phyloP scores from a whole-genome alignment of 2,113 vertebrate genomes.

The Atractosteus spatula region DNA sequence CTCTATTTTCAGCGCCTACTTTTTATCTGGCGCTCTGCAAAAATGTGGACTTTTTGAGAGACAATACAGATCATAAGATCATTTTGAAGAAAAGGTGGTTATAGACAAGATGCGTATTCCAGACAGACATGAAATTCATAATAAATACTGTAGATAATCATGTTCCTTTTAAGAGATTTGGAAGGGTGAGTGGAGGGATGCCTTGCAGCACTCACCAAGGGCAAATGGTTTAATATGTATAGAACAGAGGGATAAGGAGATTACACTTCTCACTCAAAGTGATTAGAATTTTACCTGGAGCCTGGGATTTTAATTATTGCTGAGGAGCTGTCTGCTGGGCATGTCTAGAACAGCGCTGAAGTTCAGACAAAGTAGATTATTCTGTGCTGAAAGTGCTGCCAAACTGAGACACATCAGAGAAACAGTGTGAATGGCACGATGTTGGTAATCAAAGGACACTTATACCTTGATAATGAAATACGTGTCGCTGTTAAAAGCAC shows the following conservation, averaged over 20 bases:
- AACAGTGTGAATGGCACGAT: not conserved
- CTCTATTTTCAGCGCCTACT: no score
- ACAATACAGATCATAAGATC: not conserved
- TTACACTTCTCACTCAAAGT: not conserved
- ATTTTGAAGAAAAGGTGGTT: not conserved
- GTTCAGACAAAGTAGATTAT: not conserved
- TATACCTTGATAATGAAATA: not conserved
- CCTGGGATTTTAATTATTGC: not conserved
- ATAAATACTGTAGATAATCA: conserved; percentile 3
- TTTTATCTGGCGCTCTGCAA: not conserved
- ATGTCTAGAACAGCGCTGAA: not conserved
- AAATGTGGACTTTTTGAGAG: not conserved
- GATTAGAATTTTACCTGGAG: not conserved
- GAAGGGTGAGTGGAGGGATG: not conserved
- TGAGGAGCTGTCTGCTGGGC: not conserved
- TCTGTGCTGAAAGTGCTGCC: not conserved
- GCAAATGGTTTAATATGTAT: not conserved
- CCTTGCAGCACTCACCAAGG: not conserved
- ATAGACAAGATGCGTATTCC: not conserved
- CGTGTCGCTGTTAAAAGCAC: not conserved
- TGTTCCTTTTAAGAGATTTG: not conserved
- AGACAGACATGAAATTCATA: not conserved
- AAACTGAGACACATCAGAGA: not conserved
- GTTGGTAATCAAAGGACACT: not conserved
- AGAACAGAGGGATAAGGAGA: not conserved